Evolutionary conservation across 2,888 invertebrate genomes (phyloP).

Genomic region (Ceraclea dissimilis): DNA sequence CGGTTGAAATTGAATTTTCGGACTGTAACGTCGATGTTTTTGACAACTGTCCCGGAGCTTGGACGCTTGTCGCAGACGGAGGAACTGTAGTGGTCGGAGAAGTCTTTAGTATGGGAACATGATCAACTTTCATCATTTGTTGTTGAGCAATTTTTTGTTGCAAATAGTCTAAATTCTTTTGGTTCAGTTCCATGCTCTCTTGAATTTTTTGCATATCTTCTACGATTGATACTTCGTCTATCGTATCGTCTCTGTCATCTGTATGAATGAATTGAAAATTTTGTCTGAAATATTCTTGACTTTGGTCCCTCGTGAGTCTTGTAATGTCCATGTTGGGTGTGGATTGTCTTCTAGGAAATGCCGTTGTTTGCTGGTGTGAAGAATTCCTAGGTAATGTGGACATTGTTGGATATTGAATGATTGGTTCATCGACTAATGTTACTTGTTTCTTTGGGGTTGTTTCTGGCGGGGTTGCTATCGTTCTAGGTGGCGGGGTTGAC

Average conservation of each 20-base stretch:
- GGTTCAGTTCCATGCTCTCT: constrained; percentile 47
- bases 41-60: constrained; percentile 38
- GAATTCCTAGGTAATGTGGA: constrained; percentile 16
- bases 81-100: constrained; percentile 31
- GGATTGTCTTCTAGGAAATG: constrained; percentile 20
- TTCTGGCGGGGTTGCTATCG: constrained; percentile 20
- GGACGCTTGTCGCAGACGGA: constrained; percentile 36
- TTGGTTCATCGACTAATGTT: constrained; percentile 22
- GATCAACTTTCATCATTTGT: constrained; percentile 27
- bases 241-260: constrained; percentile 46
- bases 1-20: constrained; percentile 47
- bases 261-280: constrained; percentile 49
- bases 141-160: constrained; percentile 50
- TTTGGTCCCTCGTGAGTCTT: constrained; percentile 20
- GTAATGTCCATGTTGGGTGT: constrained; percentile 22
- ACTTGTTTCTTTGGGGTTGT: constrained; percentile 23
- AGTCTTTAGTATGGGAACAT: constrained; percentile 27
- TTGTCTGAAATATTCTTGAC: constrained; percentile 47
- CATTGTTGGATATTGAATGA: constrained; percentile 14
- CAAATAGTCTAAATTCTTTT: constrained; percentile 44
- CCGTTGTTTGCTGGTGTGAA: constrained; percentile 11
- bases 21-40: constrained; percentile 48
- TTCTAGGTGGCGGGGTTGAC: constrained; percentile 47
- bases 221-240: constrained; percentile 36
- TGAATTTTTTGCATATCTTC: constrained; percentile 43